Base-by-base conservation (phyloP, 2,113 vertebrate genomes). In the Corythornis madagascariensis region DNA sequence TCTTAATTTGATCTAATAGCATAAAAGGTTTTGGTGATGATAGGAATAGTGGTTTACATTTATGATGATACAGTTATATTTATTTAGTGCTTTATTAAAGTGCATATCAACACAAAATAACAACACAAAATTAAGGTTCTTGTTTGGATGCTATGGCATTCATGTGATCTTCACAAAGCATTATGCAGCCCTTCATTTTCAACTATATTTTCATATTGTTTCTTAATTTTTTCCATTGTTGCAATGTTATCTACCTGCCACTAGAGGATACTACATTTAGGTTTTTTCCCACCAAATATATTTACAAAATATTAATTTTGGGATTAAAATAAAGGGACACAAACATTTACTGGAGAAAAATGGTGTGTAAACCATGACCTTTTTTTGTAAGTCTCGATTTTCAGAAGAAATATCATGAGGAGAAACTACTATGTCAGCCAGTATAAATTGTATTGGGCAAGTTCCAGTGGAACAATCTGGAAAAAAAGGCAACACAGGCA, bases 391-490 rank as follows among this genome's bases (percentile, higher is more conserved):
- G 8, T 33, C 59, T 75, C 20, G 16, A 43, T 84, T 90, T 91
- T 57, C 55, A 77, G 75, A 77, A 88, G 66, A 95, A 91, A 67
- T 88, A 74, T 20, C 55, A 20, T n/a, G 69, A 92, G 64, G 52
- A 47, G 79, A 91, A 94, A 35, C 17, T 61, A 76, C 66, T 59
- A 80, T 73, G 60, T 86, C 73, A 89, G 67, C 38, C 72, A 78
- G 33, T 57, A 86, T 80, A n/a, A 86, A 83, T 21, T 88, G 52
- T 25, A 53, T 67, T 91, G 92, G 76, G 25, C 33, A 63, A 42
- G 52, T 77, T 94, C 88, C 64, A 86, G 25, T 74, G 35, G 69
- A 88, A 74, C 20, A 91, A 77, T 88, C 60, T 86, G 67, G 84
- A 4, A 75, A 53, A 78, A 83, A 83, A 83, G 13, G 13, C 69